A percentile compares a stretch with the other conserved stretches of the same genome.
These are phyloP conservation scores for Saxicola maurus DNA, from an alignment of 2,797 vertebrate genomes.

Conservation along the genomic window DNA sequence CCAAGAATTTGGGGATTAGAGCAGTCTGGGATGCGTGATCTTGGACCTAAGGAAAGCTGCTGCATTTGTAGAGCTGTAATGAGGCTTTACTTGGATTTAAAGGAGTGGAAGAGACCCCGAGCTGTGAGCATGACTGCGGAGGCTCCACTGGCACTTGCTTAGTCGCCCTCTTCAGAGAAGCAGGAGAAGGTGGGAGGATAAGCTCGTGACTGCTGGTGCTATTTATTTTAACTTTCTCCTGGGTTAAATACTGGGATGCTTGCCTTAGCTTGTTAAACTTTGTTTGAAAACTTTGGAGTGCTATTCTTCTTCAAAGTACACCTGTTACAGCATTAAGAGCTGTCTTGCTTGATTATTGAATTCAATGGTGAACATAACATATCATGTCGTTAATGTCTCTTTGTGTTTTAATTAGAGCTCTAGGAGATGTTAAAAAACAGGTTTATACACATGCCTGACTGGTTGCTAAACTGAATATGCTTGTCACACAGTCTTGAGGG, in stretches of 20 bases:
- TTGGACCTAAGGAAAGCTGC: not conserved
- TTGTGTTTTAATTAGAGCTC: slow-evolving; percentile 29
- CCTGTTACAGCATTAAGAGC: slow-evolving; percentile 6
- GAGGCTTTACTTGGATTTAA: not conserved
- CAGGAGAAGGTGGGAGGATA: slow-evolving; percentile 31
- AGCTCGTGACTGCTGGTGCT: slow-evolving; percentile 21
- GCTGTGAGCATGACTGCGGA: not conserved
- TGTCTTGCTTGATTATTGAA: not conserved
- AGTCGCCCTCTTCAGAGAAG: not conserved
- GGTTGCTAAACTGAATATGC: not conserved
- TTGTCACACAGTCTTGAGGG: not conserved
- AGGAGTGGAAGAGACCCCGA: not conserved
- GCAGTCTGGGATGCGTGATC: not conserved
- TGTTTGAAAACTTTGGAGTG: not conserved
- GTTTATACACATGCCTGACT: slow-evolving; percentile 19
- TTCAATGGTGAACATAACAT: not conserved
- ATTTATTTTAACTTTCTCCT: not conserved
- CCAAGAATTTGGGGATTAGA: not conserved
- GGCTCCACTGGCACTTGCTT: not conserved
- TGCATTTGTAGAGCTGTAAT: not conserved
- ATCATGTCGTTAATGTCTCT: not conserved
- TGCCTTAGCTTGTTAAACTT: not conserved
- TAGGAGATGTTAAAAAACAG: slow-evolving; percentile 8
- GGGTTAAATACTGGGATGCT: not conserved
- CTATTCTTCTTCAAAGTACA: not conserved